Percentiles rank a stretch among this genome's conserved stretches.
Evolutionary conservation across 2,797 vertebrate species (phyloP).

Genomic region (Aselliscus stoliczkanus): DNA sequence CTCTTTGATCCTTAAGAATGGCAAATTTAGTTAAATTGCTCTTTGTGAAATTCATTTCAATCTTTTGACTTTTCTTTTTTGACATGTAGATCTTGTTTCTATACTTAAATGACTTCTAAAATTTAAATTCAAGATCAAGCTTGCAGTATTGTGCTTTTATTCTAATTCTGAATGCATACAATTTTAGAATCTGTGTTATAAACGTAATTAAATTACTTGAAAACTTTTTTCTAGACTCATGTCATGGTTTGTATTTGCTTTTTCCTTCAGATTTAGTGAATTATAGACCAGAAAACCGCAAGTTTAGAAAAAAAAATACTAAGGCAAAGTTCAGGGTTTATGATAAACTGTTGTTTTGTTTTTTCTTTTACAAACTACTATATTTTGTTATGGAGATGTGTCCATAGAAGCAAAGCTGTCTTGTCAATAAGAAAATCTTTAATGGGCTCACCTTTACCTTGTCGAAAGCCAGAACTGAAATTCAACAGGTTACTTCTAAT

Average conservation of each 20-base stretch:
- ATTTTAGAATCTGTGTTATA: not conserved
- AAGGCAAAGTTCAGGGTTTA: constrained; percentile 4
- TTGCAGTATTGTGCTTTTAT: not conserved
- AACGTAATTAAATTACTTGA: not conserved
- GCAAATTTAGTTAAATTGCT: constrained; percentile 39
- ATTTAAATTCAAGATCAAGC: not conserved
- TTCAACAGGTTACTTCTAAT: constrained; percentile 71
- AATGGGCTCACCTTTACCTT: constrained; percentile 41
- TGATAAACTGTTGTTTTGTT: not conserved
- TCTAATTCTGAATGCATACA: not conserved
- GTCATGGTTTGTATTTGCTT: not conserved
- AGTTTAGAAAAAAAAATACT: not conserved
- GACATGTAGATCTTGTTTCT: not conserved
- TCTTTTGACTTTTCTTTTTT: not conserved
- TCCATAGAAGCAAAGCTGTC: constrained; percentile 8
- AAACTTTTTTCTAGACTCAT: not conserved
- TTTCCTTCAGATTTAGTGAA: not conserved
- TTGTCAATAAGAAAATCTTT: constrained; percentile 52
- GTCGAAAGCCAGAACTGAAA: constrained; percentile 24
- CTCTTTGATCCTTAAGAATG: constrained; percentile 38
- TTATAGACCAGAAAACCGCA: not conserved
- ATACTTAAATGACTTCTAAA: constrained; percentile 33
- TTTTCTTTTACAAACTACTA: not conserved
- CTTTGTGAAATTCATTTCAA: constrained; percentile 24
- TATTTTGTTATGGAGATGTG: not conserved